Conservation (phyloP, 2,888 invertebrate species). For the Pedicia rivosa region DNA sequence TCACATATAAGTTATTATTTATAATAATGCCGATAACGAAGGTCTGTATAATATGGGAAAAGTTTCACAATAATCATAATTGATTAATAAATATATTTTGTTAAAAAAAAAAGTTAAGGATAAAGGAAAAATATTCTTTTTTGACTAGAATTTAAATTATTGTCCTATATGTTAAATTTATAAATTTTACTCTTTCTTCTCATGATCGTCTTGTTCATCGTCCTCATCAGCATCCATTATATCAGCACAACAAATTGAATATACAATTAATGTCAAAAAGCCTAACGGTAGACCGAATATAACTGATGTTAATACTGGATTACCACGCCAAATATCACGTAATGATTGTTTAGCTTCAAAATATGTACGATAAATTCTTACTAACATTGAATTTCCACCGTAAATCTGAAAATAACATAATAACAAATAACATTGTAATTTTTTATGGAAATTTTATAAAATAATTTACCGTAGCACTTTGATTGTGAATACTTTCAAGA, state of each 20-base stretch:
- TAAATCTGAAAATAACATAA: constrained; percentile 43
- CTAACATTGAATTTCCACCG: constrained; percentile 68
- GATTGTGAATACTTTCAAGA: constrained; percentile 43
- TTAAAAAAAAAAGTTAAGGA: too few species aligned
- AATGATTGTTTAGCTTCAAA: constrained; percentile 72
- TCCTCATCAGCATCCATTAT: constrained; percentile 83
- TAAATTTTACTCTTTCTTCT: constrained; percentile 30
- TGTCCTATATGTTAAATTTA: too few species aligned
- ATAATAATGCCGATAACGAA: too few species aligned
- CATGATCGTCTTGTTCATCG: constrained; percentile 35
- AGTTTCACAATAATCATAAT: too few species aligned
- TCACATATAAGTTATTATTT: too few species aligned
- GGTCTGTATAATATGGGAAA: too few species aligned
- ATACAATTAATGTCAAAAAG: constrained; percentile 85
- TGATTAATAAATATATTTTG: too few species aligned
- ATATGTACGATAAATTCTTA: constrained; percentile 60
- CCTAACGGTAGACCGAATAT: constrained; percentile 89
- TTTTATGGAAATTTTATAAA: neutral
- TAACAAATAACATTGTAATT: neutral
- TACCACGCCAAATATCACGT: constrained; percentile 77
- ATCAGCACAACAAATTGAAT: constrained; percentile 92
- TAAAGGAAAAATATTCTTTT: too few species aligned
- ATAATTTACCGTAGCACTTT: constrained; percentile 49
- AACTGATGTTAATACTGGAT: constrained; percentile 83
- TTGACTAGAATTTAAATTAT: too few species aligned